Evolutionary conservation across 1,140 invertebrate species (phyloP), one percentile per base, ranked within the genome.

Genomic region (Pseudomyrmex pallidus): DNA sequence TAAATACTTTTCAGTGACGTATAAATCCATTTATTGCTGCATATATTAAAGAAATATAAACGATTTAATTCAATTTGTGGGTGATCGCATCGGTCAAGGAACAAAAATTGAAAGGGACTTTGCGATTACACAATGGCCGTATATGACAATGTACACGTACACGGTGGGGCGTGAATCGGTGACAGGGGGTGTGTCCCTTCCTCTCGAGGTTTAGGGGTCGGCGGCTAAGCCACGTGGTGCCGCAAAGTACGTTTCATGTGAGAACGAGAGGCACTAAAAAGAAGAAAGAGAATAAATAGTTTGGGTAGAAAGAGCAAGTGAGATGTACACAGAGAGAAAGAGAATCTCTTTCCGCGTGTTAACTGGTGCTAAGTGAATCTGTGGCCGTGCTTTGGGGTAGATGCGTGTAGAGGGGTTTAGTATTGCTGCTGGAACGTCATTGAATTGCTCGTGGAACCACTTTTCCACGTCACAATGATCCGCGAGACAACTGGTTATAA

Each of bases 331-430:
- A 57, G 20, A 25, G 54, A 76, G 15, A 61, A 72, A n/a, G 44
- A 46, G 62, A 12, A 9, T 74, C 44, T 54, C 48, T 77, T 48
- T 70, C 54, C 48, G 67, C 82, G 84, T 85, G 85, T 91, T 91
- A 91, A 91, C 91, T 87, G 88, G 80, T 86, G 85, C 83, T 92
- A 92, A 92, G 90, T 92, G 91, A 92, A 92, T 92, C 87, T 92
- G 89, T 77, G 91, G 90, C 85, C 86, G 85, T 88, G 88, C 85
- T 89, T 88, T 88, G 80, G 87, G 85, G 87, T 86, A 84, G 82
- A 83, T 63, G 73, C 83, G 82, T 66, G 77, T 59, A 84, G 59
- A 87, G 85, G 87, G 89, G 35, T 22, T 90, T 73, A 82, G 83
- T 80, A 89, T 90, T 85, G 85, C 70, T 62, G 63, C 74, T 44